Percentiles rank a stretch among this genome's conserved stretches.
Evolutionary conservation across 2,113 vertebrate species (phyloP).

Genomic region (Lycocorax pyrrhopterus): DNA sequence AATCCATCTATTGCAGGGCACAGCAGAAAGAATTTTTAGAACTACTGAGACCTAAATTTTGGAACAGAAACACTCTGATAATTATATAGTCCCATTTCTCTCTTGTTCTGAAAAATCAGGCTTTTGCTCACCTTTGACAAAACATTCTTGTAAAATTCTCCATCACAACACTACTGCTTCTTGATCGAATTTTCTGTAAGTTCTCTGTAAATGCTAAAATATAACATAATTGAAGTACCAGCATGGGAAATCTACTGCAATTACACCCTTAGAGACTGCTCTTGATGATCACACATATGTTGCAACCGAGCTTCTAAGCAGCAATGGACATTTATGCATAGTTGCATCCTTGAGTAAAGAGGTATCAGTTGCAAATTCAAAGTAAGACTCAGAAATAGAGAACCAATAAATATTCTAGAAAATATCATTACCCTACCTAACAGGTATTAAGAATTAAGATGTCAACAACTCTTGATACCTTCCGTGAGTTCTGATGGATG

Average conservation of each 20-base stretch:
- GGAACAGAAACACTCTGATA: neutral
- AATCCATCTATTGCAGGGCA: neutral
- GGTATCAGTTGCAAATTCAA: neutral
- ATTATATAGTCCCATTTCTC: neutral
- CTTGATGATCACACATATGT: neutral
- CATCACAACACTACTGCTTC: neutral
- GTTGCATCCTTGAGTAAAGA: neutral
- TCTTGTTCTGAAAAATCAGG: neutral
- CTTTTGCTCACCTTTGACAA: neutral
- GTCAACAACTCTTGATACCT: neutral
- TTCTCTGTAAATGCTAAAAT: neutral
- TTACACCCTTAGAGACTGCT: neutral
- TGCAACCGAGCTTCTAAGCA: neutral
- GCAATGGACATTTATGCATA: neutral
- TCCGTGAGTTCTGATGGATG: neutral
- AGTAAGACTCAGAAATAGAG: neutral
- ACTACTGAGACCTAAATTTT: neutral
- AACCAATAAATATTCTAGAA: neutral
- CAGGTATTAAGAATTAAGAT: neutral
- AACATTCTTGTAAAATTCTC: neutral
- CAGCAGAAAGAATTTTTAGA: neutral
- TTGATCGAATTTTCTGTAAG: neutral
- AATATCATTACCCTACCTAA: neutral
- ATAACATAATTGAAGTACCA: neutral
- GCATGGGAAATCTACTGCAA: neutral